Base-by-base conservation (phyloP, 2,797 vertebrate species). In the Aphelocoma californica region DNA sequence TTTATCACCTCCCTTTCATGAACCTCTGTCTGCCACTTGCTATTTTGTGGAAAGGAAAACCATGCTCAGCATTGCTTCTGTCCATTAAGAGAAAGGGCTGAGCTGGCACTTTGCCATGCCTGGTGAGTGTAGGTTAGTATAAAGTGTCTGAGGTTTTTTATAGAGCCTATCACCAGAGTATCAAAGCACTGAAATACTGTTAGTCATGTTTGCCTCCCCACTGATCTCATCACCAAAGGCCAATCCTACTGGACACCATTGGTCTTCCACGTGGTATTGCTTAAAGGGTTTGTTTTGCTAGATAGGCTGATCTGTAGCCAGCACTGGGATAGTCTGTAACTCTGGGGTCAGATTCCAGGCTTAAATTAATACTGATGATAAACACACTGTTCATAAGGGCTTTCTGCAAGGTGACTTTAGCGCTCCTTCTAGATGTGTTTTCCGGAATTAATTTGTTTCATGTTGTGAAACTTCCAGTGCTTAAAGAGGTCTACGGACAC, bases 181-280 rank as follows among this genome's bases (percentile, higher is more conserved):
- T 90, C 95, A 92, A 90, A 95, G 77, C 28, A 12, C 58, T 34
- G 82, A 84, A 92, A 88, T 40, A 14, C 16, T 79, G 66, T 44
- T 85, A 58, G 61, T 79, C 24, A 4, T 57, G 45, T 84, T 86
- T 1, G 2, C 51, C 62, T 81, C 60, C 87, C 56, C 64, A 21
- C 12, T 77, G 82, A 91, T 93, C 80, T 88, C 94, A 86, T 81
- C 92, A 73, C 85, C 67, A 80, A 94, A 94, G 42, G 66, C 58
- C 60, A 47, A 19, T 50, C 48, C 66, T 77, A 38, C 89, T 9
- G 61, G 69, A 85, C 64, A 65, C 75, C 73, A 60, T 2, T 3
- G 3, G 40, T 79, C 58, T 91, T 94, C 70, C 89, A 75, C 65
- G 47, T 88, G 92, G 85, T 72, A 75, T 66, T 58, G 32, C 62